phyloP scores from a whole-genome alignment of 2,113 vertebrate genomes.

The Ctenodactylus gundi region DNA sequence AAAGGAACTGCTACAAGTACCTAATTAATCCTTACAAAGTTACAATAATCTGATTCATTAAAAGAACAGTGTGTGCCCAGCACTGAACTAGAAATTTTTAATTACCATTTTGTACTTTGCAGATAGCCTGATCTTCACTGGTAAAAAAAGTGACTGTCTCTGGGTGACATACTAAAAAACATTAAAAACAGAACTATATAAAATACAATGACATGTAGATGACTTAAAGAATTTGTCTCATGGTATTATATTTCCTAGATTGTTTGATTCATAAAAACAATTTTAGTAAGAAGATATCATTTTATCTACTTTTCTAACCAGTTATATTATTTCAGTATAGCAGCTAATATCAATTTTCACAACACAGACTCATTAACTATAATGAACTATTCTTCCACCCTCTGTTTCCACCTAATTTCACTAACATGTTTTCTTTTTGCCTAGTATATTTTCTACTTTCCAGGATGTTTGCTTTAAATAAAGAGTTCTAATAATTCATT shows the following conservation, averaged over 20 bases:
- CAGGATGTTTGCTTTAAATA: not conserved
- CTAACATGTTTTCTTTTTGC: conserved; percentile 28
- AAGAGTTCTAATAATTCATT: conserved; percentile 43
- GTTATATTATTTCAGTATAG: conserved; percentile 30
- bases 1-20: conserved; percentile 66
- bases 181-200: conserved; percentile 30
- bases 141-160: conserved; percentile 18
- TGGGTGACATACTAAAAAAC: not conserved
- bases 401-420: conserved; percentile 56
- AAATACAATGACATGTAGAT: conserved; percentile 27
- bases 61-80: conserved; percentile 69
- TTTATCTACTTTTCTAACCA: not conserved
- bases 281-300: not conserved
- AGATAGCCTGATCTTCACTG: conserved; percentile 61
- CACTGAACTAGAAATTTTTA: conserved; percentile 73
- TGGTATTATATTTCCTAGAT: not conserved
- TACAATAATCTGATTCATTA: conserved; percentile 79
- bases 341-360: conserved; percentile 60
- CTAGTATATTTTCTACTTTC: conserved; percentile 15
- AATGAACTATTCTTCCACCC: conserved; percentile 34
- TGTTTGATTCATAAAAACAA: conserved; percentile 15
- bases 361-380: conserved; percentile 29
- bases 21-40: conserved; percentile 79
- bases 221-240: conserved; percentile 28
- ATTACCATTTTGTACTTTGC: conserved; percentile 75